These are phyloP conservation scores for Microtus ochrogaster DNA, from an alignment of 2,113 vertebrate species.

Conservation along the genomic window DNA sequence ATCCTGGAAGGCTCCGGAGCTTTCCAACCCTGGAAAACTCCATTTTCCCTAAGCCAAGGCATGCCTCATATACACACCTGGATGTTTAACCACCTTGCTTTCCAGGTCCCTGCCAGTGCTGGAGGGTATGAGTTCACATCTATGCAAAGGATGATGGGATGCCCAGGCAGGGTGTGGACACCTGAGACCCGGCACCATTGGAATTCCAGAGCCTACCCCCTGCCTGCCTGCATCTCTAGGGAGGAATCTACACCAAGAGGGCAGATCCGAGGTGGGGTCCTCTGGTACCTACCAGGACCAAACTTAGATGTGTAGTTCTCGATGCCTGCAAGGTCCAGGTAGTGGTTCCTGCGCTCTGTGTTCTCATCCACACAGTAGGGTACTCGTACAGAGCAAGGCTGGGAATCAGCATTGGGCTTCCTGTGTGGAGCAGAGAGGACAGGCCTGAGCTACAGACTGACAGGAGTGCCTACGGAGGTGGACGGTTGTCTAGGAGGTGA, in stretches of 20 bases:
- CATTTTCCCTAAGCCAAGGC: no score
- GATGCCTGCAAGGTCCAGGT: constrained; percentile 91
- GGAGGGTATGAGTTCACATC: background rate
- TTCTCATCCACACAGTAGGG: constrained; percentile 92
- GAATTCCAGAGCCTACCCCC: no score
- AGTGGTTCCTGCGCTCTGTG: constrained; percentile 93
- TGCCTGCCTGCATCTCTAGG: background rate
- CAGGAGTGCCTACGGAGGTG: background rate
- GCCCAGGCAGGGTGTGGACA: background rate
- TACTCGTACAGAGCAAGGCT: constrained; percentile 71
- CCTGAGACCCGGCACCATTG: background rate
- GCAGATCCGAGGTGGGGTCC: no score
- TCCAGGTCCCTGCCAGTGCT: background rate
- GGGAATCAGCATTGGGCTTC: constrained; percentile 82
- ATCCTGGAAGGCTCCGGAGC: background rate
- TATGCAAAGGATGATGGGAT: background rate
- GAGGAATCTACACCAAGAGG: background rate
- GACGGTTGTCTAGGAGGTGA: background rate
- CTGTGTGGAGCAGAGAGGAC: constrained; percentile 49
- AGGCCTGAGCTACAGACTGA: background rate
- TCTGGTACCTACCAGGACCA: constrained; percentile 80
- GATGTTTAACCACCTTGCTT: background rate
- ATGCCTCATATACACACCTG: background rate
- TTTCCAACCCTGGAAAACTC: background rate
- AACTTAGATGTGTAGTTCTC: constrained; percentile 93